phyloP scores from a whole-genome alignment of 2,797 vertebrate genomes.

The Leuciscus waleckii region DNA sequence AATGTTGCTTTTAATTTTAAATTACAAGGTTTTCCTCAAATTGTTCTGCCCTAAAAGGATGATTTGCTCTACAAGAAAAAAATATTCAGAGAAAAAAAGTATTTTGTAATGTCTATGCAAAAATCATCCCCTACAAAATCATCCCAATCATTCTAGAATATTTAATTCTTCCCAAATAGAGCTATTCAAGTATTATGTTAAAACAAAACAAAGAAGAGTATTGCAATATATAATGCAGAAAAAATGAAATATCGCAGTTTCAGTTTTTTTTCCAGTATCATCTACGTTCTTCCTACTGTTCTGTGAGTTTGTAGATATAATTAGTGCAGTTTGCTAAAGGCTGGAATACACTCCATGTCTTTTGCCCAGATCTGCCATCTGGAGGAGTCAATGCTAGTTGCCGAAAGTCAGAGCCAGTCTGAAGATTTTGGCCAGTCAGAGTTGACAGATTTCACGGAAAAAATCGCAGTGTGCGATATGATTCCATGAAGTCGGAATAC shows the following conservation, averaged over 20 bases:
- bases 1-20: too few relatives aligned
- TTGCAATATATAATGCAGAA: background rate
- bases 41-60: background rate
- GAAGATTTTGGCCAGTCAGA: background rate
- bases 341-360: background rate
- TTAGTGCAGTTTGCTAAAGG: background rate
- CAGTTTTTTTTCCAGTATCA: background rate
- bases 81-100: background rate
- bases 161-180: background rate
- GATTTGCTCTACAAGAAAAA: background rate
- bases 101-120: background rate
- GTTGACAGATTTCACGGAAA: background rate
- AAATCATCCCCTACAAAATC: background rate
- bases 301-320: background rate
- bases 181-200: background rate
- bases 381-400: background rate
- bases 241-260: background rate
- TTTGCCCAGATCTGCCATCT: background rate
- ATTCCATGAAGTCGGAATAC: background rate
- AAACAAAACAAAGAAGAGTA: background rate
- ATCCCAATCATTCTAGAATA: background rate
- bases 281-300: background rate
- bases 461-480: background rate
- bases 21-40: background rate
- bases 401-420: background rate